These are phyloP conservation scores for Lypha dubia DNA, from an alignment of 2,888 invertebrate species.

Conservation along the genomic window DNA sequence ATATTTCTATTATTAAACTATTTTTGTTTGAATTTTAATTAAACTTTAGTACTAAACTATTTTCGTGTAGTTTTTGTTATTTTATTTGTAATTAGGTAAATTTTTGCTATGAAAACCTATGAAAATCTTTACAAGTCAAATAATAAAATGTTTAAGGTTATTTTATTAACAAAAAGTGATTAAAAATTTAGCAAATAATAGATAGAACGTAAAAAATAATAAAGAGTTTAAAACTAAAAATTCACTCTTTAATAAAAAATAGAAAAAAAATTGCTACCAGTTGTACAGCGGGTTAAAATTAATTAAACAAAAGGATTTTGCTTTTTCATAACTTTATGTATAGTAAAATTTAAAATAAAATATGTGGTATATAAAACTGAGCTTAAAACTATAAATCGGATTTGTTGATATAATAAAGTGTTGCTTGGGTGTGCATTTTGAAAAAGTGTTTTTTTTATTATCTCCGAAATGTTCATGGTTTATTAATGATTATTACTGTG, in stretches of 20 bases:
- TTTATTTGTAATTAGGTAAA: conserved; percentile 62
- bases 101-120: conserved; percentile 67
- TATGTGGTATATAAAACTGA: conserved; percentile 41
- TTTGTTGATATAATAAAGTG: conserved; percentile 10
- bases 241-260: conserved; percentile 19
- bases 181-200: conserved; percentile 37
- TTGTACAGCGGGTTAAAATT: conserved; percentile 31
- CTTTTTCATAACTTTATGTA: conserved; percentile 38
- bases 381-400: conserved; percentile 57
- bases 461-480: conserved; percentile 1
- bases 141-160: conserved; percentile 46
- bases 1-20: conserved; percentile 65
- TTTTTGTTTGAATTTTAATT: conserved; percentile 52
- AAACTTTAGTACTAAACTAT: conserved; percentile 61
- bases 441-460: neutral
- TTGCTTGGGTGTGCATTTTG: neutral
- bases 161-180: conserved; percentile 44
- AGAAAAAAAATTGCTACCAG: conserved; percentile 18
- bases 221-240: conserved; percentile 33
- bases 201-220: conserved; percentile 25
- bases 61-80: conserved; percentile 46
- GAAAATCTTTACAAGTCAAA: conserved; percentile 63
- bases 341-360: conserved; percentile 2
- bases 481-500: conserved; percentile 25
- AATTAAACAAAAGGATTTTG: conserved; percentile 58